These are phyloP conservation scores for Bos indicus DNA, from an alignment of 2,113 vertebrate genomes.

Conservation along the genomic window DNA sequence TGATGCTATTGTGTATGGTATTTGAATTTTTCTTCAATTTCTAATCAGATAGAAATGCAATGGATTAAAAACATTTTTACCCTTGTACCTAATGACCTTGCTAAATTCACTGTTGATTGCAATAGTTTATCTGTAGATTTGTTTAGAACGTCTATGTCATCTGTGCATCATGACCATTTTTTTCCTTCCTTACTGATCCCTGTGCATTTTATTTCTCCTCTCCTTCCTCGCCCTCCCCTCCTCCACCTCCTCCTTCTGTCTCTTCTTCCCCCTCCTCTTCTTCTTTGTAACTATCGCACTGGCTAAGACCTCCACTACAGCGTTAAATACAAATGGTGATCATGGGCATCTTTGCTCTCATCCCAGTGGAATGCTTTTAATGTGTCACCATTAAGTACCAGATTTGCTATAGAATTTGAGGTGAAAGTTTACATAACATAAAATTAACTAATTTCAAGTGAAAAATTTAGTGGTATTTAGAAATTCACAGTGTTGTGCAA, in stretches of 20 bases:
- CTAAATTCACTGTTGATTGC: not conserved
- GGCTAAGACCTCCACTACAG: not conserved
- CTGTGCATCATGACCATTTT: not conserved
- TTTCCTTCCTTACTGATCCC: not conserved
- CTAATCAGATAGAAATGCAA: not conserved
- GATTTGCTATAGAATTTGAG: not conserved
- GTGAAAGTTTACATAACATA: not conserved
- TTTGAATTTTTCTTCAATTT: not conserved
- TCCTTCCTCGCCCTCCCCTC: not conserved
- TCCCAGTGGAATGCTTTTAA: not conserved
- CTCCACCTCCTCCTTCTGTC: too few relatives aligned
- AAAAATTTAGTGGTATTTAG: not conserved
- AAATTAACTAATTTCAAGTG: not conserved
- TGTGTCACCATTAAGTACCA: not conserved
- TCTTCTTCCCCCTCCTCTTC: not conserved
- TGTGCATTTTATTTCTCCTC: not conserved
- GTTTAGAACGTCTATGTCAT: not conserved
- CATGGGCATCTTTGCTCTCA: not conserved
- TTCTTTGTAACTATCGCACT: not conserved
- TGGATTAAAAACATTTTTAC: not conserved
- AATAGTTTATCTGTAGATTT: not conserved
- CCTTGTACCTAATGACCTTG: not conserved
- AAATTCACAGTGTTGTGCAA: not conserved
- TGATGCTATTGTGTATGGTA: not conserved
- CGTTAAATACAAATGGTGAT: not conserved